Conservation (phyloP, 2,113 vertebrate genomes). For the Oncorhynchus gorbuscha region DNA sequence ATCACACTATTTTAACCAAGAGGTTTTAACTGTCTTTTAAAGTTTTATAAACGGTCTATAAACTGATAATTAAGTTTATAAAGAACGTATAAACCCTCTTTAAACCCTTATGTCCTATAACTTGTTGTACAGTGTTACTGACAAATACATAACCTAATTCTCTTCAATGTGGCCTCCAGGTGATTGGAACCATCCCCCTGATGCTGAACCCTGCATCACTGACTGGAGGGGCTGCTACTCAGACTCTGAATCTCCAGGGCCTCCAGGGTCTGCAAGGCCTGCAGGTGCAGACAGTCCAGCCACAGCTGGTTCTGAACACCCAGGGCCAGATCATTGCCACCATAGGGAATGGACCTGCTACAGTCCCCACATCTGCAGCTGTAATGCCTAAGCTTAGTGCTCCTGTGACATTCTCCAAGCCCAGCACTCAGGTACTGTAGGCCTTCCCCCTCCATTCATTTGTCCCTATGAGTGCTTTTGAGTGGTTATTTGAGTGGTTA, state of each 20-base stretch:
- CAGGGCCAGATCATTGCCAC: slow-evolving; percentile 95
- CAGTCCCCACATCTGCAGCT: slow-evolving; percentile 73
- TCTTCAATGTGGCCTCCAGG: slow-evolving; percentile 71
- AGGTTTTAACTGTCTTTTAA: no score
- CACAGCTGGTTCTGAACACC: slow-evolving; percentile 88
- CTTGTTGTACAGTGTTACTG: no score
- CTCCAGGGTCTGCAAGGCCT: slow-evolving; percentile 80
- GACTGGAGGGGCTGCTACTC: slow-evolving; percentile 61
- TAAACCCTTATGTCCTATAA: no score
- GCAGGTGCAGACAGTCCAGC: slow-evolving; percentile 87
- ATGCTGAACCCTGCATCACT: slow-evolving; percentile 81
- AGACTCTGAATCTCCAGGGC: slow-evolving; percentile 78
- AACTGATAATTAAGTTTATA: no score
- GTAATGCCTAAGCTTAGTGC: slow-evolving; percentile 77
- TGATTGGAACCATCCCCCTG: slow-evolving; percentile 90
- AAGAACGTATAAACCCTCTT: no score
- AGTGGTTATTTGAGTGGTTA: no score
- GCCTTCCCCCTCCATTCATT: slow-evolving; percentile 39
- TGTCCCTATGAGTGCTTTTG: no score
- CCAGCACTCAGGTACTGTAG: slow-evolving; percentile 70
- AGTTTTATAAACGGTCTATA: no score
- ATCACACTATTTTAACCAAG: no score
- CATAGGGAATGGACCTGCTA: slow-evolving; percentile 77
- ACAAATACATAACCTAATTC: background rate
- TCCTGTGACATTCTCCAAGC: slow-evolving; percentile 73